Evolutionary conservation across 2,888 invertebrate genomes (phyloP).

Genomic region (Aethes cnicana): DNA sequence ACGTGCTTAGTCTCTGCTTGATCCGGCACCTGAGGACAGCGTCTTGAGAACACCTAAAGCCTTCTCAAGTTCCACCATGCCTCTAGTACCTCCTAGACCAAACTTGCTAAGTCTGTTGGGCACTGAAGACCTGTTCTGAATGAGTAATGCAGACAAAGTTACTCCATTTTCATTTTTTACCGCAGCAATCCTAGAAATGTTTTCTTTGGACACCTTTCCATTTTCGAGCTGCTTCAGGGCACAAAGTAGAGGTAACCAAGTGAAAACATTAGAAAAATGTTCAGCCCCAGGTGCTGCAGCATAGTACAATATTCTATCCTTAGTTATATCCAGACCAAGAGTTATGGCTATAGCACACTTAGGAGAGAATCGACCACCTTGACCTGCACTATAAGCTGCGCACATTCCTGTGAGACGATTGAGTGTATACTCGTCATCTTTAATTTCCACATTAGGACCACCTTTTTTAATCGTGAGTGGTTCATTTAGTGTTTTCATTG

Average conservation of each 20-base stretch:
- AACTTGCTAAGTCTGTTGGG: background rate
- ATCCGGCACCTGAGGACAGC: too few relatives aligned
- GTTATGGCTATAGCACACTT: background rate
- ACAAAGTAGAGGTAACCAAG: background rate
- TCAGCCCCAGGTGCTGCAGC: slow-evolving; percentile 1
- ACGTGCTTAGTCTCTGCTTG: too few relatives aligned
- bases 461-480: background rate
- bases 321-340: background rate
- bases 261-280: background rate
- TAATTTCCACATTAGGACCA: background rate
- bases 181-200: slow-evolving; percentile 1
- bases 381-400: background rate
- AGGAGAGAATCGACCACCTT: background rate
- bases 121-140: background rate
- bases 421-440: background rate
- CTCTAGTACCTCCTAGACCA: too few relatives aligned
- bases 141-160: background rate
- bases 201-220: background rate
- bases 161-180: background rate
- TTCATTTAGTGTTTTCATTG: background rate
- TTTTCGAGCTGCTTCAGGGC: background rate
- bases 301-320: background rate
- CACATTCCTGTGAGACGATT: background rate
- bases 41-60: too few relatives aligned
- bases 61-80: too few relatives aligned